phyloP scores from a whole-genome alignment of 1,140 invertebrate genomes.

The Littorina saxatilis region DNA sequence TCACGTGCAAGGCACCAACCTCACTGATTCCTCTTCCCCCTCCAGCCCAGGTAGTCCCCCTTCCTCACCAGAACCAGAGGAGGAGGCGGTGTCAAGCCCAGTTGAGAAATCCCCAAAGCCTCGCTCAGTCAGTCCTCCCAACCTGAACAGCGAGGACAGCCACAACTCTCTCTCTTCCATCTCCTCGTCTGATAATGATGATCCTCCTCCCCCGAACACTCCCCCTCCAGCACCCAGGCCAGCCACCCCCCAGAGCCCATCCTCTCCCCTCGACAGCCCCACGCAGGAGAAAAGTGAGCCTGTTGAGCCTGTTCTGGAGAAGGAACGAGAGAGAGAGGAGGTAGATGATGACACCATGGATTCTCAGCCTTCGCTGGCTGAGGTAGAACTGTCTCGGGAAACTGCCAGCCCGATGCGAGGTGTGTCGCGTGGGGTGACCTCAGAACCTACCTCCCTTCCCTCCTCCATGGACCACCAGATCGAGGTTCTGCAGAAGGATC shows the following conservation, averaged over 20 bases:
- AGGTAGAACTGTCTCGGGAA: conserved; percentile 29
- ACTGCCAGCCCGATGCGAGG: background rate
- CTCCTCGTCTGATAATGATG: conserved; percentile 30
- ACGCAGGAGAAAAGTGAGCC: background rate
- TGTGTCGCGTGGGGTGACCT: background rate
- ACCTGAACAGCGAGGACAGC: conserved; percentile 2
- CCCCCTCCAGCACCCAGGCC: conserved; percentile 31
- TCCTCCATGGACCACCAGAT: conserved; percentile 46
- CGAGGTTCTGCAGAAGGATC: conserved; percentile 58
- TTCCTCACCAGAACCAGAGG: background rate
- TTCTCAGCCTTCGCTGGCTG: conserved; percentile 28
- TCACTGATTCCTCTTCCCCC: conserved; percentile 41
- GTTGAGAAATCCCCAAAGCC: background rate
- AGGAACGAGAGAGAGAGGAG: background rate
- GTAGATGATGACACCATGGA: conserved; percentile 29
- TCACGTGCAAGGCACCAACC: conserved; percentile 48
- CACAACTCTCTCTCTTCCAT: conserved; percentile 26
- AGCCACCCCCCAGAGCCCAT: conserved; percentile 28
- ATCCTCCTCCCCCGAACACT: conserved; percentile 20
- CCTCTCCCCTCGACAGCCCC: conserved; percentile 20
- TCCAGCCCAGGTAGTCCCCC: conserved; percentile 45
- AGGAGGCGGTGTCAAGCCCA: background rate
- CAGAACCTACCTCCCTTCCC: background rate
- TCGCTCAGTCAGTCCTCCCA: background rate
- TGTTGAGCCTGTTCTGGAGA: conserved; percentile 8